Percentiles rank a stretch among this genome's conserved stretches.
phyloP scores from a whole-genome alignment of 2,113 vertebrate species.

The Meriones unguiculatus region DNA sequence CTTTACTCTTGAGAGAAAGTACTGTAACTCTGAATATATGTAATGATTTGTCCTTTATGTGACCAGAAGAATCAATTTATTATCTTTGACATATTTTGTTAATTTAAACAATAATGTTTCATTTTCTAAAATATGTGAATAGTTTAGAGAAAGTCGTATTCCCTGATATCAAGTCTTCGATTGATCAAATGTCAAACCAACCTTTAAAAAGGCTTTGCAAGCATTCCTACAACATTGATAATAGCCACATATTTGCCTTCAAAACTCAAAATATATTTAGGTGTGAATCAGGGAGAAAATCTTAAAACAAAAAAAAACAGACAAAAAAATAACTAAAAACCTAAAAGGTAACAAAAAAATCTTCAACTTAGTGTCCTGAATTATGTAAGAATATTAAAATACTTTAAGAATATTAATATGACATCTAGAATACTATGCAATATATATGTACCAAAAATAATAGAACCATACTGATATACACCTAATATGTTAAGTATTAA shows the following conservation, averaged over 20 bases:
- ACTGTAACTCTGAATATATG: neutral
- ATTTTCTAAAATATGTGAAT: neutral
- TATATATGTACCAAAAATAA: neutral
- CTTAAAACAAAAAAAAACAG: neutral
- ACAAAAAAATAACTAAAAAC: neutral
- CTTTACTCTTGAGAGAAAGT: neutral
- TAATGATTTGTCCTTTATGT: neutral
- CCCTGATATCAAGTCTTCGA: neutral
- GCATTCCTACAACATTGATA: neutral
- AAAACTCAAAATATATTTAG: neutral
- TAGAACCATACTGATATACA: slow-evolving; percentile 21
- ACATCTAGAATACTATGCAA: neutral
- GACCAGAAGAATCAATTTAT: neutral
- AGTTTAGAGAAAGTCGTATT: neutral
- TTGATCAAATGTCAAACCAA: neutral
- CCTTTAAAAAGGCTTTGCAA: neutral
- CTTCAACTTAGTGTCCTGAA: neutral
- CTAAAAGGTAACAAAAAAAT: neutral
- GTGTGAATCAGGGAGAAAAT: neutral
- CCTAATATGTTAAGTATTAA: slow-evolving; percentile 25
- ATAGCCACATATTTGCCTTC: neutral
- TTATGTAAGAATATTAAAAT: slow-evolving; percentile 19
- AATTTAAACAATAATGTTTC: neutral
- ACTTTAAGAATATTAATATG: neutral
- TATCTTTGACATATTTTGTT: neutral